Conservation (phyloP, 1,140 invertebrate genomes). For the Tetraneura akinire region DNA sequence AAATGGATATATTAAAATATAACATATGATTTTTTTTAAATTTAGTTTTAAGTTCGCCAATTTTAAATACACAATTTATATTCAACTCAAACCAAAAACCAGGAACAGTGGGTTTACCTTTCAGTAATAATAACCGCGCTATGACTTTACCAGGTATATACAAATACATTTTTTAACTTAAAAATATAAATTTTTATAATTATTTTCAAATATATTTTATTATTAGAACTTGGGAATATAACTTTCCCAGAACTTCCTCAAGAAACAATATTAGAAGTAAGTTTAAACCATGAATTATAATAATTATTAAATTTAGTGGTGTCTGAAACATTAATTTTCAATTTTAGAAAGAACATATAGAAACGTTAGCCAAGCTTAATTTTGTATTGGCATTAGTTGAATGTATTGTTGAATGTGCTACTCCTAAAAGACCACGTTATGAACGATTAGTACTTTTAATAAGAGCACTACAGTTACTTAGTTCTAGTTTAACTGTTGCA, state of each 20-base stretch:
- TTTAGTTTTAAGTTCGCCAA: conserved; percentile 36
- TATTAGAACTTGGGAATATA: conserved; percentile 56
- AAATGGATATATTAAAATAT: too few relatives aligned
- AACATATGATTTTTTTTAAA: conserved; percentile 1
- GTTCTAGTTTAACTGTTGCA: conserved; percentile 87
- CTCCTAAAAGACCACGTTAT: conserved; percentile 68
- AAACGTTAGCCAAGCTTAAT: conserved; percentile 86
- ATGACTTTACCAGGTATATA: conserved; percentile 70
- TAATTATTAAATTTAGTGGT: conserved; percentile 58
- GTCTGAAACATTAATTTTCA: conserved; percentile 28
- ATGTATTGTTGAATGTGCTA: conserved; percentile 81
- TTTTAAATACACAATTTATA: conserved; percentile 43
- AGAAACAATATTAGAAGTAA: conserved; percentile 84
- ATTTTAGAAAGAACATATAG: conserved; percentile 81
- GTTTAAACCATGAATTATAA: not conserved
- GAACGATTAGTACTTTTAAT: conserved; percentile 92
- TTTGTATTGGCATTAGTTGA: conserved; percentile 89
- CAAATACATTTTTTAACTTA: not conserved
- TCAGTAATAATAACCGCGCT: conserved; percentile 60
- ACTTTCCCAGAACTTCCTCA: conserved; percentile 88
- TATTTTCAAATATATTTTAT: conserved; percentile 12
- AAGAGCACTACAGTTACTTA: conserved; percentile 85
- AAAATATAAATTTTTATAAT: conserved; percentile 21
- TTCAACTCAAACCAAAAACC: conserved; percentile 38
- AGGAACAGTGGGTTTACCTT: conserved; percentile 33